Evolutionary conservation across 2,113 vertebrate species (phyloP), one percentile per base, ranked within the genome.

Genomic region (Coturnix japonica): DNA sequence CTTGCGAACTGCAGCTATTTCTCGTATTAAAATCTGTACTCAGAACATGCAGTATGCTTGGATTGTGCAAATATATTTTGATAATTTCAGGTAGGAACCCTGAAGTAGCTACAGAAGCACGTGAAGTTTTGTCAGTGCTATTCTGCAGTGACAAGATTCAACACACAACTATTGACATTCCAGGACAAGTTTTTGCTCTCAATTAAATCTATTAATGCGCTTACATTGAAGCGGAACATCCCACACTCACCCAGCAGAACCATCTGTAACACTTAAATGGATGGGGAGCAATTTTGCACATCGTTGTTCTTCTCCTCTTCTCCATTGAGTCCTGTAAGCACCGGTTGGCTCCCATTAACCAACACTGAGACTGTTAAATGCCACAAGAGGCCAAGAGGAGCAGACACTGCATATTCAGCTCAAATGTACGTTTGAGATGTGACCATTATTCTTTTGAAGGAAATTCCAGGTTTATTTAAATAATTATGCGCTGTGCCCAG

Each of bases 381-480:
- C 19, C 0, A 0, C 37, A n/a, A 53, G 13, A 61, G 54, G n/a
- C 6, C 31, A 66, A 35, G 35, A 49, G 44, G 13, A 71, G 81
- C 0, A 1, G 69, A 81, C 8, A 5, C 3, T 57, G 13, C 25
- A 22, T 30, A 1, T 11, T 77, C 46, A 76, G 54, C 53, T 92
- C 70, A 87, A 41, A 53, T 20, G 49, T 67, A 3, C 25, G 21
- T 53, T 74, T 85, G 37, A 87, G 30, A 72, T 6, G 5, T 71
- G 22, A 77, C 39, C 35, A 56, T 9, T 30, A 56, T 65, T 72
- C 37, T 56, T 47, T 44, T 69, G 35, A 94, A 91, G 78, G 46
- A 83, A 95, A 93, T 37, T 13, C 25, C 41, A 78, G 54, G 14
- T 85, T 69, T 92, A 49, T 61, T 94, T 91, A 94, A 94, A 71